Percentiles rank a stretch among this genome's conserved stretches.
phyloP scores from a whole-genome alignment of 2,797 vertebrate species.

The Brachyrhaphis roseni region DNA sequence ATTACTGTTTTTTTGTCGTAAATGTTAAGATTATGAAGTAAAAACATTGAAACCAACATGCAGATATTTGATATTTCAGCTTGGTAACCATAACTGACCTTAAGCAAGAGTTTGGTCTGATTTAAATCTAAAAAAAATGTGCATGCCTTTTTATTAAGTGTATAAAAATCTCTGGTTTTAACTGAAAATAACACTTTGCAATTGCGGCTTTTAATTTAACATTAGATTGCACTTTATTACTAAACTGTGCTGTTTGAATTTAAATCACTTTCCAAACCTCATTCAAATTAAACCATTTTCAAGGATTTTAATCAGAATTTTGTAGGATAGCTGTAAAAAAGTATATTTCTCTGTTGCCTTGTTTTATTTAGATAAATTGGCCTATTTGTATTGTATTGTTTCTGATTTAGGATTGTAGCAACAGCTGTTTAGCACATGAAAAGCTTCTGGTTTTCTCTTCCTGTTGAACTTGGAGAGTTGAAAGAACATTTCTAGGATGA shows the following conservation, averaged over 20 bases:
- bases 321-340: not conserved
- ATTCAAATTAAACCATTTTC: too few relatives aligned
- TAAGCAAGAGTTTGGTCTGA: too few relatives aligned
- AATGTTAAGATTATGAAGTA: not conserved
- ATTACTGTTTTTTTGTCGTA: not conserved
- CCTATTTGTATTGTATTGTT: not conserved
- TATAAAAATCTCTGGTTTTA: too few relatives aligned
- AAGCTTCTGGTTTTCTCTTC: not conserved
- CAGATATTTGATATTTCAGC: not conserved
- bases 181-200: too few relatives aligned
- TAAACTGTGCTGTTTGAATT: too few relatives aligned
- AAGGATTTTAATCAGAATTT: not conserved
- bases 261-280: too few relatives aligned
- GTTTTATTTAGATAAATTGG: not conserved
- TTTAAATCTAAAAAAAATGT: too few relatives aligned
- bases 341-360: not conserved
- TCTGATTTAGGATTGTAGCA: not conserved
- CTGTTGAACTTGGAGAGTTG: not conserved
- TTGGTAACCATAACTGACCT: too few relatives aligned
- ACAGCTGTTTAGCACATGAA: not conserved
- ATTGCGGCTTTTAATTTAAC: too few relatives aligned
- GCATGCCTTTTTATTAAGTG: too few relatives aligned
- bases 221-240: too few relatives aligned
- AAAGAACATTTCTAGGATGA: not conserved
- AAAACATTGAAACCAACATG: not conserved